Percentiles rank a stretch among this genome's conserved stretches.
Evolutionary conservation across 1,140 invertebrate genomes (phyloP).

Genomic region (Aphelinus atriplicis): DNA sequence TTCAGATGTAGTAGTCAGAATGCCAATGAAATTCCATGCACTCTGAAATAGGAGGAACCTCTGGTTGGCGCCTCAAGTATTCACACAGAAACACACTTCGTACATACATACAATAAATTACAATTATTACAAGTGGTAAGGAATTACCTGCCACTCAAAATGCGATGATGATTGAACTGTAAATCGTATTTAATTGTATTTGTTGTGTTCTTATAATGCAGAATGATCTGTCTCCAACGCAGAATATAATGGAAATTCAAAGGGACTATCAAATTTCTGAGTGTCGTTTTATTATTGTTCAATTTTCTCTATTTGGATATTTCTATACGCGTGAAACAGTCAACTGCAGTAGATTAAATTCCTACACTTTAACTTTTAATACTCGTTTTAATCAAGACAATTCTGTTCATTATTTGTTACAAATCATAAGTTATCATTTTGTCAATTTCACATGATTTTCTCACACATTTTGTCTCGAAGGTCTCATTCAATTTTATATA

Average conservation of each 20-base stretch:
- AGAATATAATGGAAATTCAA: conserved; percentile 60
- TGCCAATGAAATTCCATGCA: too few relatives aligned
- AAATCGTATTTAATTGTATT: conserved; percentile 59
- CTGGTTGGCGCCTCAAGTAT: too few relatives aligned
- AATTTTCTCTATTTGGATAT: neutral
- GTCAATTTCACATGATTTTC: neutral
- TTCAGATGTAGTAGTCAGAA: too few relatives aligned
- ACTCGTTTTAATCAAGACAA: neutral
- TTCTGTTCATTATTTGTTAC: conserved; percentile 1
- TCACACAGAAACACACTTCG: conserved; percentile 19
- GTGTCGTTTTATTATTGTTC: conserved; percentile 26
- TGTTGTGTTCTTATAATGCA: conserved; percentile 45
- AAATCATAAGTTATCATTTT: neutral
- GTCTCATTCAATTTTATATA: neutral
- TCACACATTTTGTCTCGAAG: neutral
- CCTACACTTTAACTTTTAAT: conserved; percentile 11
- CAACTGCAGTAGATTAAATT: conserved; percentile 1
- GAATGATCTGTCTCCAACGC: conserved; percentile 52
- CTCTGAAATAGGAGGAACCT: too few relatives aligned
- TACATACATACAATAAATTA: conserved; percentile 40
- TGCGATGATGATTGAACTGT: conserved; percentile 52
- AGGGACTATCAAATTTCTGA: conserved; percentile 21
- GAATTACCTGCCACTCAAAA: conserved; percentile 51
- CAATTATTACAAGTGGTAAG: conserved; percentile 38
- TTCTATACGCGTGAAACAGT: neutral